These are phyloP conservation scores for Sphaerophoria rueppellii DNA, from an alignment of 2,888 invertebrate species.

Conservation along the genomic window DNA sequence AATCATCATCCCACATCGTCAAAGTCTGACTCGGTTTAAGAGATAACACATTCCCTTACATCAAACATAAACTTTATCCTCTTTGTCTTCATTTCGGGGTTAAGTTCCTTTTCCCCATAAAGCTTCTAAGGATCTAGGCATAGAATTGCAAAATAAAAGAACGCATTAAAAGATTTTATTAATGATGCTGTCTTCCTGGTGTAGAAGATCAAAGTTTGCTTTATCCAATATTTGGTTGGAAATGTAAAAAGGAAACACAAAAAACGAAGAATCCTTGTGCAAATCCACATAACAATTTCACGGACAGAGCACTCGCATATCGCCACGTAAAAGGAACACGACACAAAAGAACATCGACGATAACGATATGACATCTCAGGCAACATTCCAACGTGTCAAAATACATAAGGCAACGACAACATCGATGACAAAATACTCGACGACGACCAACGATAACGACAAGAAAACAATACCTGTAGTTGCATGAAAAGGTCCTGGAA, in stretches of 20 bases:
- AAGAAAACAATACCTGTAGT: constrained; percentile 73
- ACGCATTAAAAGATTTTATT: constrained; percentile 3
- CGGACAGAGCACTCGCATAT: constrained; percentile 5
- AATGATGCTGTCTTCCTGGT: constrained; percentile 5
- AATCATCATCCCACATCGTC: neutral
- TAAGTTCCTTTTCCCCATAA: neutral
- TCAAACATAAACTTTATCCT: neutral
- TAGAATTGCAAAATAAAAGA: neutral
- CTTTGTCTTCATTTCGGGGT: neutral
- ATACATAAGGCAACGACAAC: neutral
- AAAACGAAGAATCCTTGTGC: neutral
- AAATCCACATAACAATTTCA: constrained; percentile 32
- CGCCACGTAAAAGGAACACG: constrained; percentile 1
- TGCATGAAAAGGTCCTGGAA: constrained; percentile 73
- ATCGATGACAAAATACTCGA: constrained; percentile 20
- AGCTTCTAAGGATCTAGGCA: neutral
- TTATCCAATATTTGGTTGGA: neutral
- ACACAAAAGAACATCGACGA: constrained; percentile 1
- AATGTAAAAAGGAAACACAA: neutral
- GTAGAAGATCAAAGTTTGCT: neutral
- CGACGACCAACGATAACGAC: constrained; percentile 17
- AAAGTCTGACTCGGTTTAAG: neutral
- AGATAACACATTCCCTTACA: neutral
- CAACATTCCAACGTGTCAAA: neutral
- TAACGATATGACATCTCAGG: neutral